Percentiles rank a stretch among this genome's conserved stretches.
Evolutionary conservation across 2,113 vertebrate species (phyloP).

Genomic region (Columbina picui): DNA sequence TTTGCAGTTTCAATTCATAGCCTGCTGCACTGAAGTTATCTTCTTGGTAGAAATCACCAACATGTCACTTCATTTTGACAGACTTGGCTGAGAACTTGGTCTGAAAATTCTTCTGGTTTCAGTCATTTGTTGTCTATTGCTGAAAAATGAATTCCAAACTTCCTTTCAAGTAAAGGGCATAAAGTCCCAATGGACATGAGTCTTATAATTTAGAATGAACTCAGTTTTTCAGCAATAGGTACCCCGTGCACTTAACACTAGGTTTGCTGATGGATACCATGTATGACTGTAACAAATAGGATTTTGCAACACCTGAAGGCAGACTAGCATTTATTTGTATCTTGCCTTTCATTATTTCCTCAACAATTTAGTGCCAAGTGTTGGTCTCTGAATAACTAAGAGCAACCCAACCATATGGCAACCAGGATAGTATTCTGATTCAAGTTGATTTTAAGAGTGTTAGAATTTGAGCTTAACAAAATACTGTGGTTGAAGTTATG

Average conservation of each 20-base stretch:
- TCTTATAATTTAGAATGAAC: background rate
- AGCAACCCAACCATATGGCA: background rate
- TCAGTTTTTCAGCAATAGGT: background rate
- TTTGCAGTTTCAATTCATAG: background rate
- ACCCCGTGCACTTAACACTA: background rate
- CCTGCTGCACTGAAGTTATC: background rate
- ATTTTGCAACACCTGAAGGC: background rate
- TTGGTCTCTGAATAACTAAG: background rate
- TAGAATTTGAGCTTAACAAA: background rate
- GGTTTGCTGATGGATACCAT: background rate
- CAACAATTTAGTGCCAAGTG: background rate
- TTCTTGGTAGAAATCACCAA: background rate
- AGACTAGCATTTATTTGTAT: background rate
- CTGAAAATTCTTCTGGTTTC: background rate
- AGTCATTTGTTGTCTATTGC: background rate
- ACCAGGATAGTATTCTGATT: background rate
- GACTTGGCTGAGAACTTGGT: background rate
- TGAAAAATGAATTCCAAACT: background rate
- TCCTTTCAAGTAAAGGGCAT: background rate
- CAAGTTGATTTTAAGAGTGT: background rate
- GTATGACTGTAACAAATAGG: background rate
- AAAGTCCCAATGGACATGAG: background rate
- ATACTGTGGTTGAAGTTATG: background rate
- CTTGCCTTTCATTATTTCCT: background rate
- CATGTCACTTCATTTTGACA: background rate